phyloP scores from a whole-genome alignment of 2,113 vertebrate genomes.

The Nannobrachium achirus region DNA sequence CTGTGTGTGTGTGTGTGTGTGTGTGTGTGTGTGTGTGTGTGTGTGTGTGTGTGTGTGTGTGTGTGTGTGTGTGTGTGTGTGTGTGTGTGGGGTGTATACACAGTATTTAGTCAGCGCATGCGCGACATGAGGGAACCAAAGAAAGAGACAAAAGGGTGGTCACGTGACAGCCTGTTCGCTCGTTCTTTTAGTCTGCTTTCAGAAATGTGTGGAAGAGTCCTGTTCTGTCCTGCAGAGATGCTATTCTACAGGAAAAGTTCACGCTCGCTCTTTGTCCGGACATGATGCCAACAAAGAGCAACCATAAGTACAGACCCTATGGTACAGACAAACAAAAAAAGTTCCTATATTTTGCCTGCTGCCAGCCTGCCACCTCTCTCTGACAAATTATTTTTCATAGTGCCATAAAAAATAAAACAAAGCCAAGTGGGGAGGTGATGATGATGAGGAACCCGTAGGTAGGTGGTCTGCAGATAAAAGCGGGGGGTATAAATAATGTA shows the following conservation, averaged over 20 bases:
- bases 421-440: too few species aligned
- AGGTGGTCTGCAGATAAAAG: not conserved
- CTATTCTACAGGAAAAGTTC: too few species aligned
- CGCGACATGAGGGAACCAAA: slow-evolving; percentile 40
- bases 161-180: slow-evolving; percentile 63
- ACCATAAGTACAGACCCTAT: too few species aligned
- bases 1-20: too few species aligned
- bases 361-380: not conserved
- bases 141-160: slow-evolving; percentile 47
- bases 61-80: too few species aligned
- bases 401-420: not conserved
- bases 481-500: not conserved
- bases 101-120: slow-evolving; percentile 63
- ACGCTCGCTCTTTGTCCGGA: too few species aligned
- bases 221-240: not conserved
- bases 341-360: slow-evolving; percentile 17
- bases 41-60: too few species aligned
- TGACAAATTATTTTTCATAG: not conserved
- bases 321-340: too few species aligned
- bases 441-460: not conserved
- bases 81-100: too few species aligned
- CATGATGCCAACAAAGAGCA: not conserved
- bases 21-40: too few species aligned
- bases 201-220: slow-evolving; percentile 55
- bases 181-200: slow-evolving; percentile 49